Conservation (phyloP, 2,113 vertebrate species). For the Anolis carolinensis region DNA sequence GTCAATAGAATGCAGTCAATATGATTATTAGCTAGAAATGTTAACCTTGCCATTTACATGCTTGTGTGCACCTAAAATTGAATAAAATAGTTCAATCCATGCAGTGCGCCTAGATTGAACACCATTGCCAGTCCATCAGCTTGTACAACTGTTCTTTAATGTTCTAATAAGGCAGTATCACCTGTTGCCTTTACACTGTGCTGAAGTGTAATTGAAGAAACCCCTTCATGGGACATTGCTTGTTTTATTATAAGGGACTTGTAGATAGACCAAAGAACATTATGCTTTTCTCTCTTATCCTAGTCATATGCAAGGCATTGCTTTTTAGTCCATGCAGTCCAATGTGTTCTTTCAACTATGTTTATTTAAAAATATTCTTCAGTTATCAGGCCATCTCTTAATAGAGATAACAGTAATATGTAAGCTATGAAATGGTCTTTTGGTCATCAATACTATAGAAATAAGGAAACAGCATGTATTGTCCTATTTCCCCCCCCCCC, state of each 20-base stretch:
- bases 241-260: neutral
- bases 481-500: constrained; percentile 3
- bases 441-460: neutral
- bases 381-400: neutral
- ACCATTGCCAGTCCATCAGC: neutral
- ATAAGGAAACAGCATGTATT: constrained; percentile 16
- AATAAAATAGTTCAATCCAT: neutral
- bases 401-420: neutral
- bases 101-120: neutral
- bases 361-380: neutral
- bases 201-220: neutral
- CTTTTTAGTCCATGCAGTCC: neutral
- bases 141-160: neutral
- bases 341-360: neutral
- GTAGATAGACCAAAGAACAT: neutral
- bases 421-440: constrained; percentile 30
- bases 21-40: neutral
- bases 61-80: neutral
- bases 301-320: neutral
- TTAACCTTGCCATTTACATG: neutral
- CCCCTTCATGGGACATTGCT: too few relatives aligned
- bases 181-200: neutral
- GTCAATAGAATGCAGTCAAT: neutral
- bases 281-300: neutral
- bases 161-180: neutral